Evolutionary conservation across 1,140 invertebrate genomes (phyloP).

Genomic region (Brachionus sp.): DNA sequence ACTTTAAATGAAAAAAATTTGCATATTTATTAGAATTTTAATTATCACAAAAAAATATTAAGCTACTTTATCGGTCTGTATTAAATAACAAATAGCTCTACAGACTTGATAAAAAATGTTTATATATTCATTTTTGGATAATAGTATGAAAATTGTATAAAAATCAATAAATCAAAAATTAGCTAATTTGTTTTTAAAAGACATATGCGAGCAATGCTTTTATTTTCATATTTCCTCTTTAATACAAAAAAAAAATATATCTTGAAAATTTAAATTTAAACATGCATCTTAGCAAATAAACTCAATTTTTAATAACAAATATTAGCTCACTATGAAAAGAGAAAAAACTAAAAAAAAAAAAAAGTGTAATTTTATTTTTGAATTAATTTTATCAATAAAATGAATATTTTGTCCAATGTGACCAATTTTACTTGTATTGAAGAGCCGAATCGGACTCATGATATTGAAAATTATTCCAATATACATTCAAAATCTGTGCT

Average conservation of each 20-base stretch:
- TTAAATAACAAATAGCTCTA: not conserved
- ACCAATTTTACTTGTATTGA: not conserved
- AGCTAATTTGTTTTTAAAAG: not conserved
- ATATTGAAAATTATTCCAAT: not conserved
- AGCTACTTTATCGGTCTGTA: not conserved
- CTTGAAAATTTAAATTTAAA: not conserved
- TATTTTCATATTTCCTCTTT: not conserved
- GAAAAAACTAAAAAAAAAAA: not conserved
- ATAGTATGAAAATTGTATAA: not conserved
- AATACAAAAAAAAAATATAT: not conserved
- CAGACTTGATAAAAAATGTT: not conserved
- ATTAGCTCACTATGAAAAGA: not conserved
- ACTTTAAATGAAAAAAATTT: not conserved
- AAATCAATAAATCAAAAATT: not conserved
- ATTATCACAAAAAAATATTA: not conserved
- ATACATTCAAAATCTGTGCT: not conserved
- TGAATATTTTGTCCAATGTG: not conserved
- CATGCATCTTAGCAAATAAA: not conserved
- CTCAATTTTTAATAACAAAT: not conserved
- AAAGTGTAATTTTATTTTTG: not conserved
- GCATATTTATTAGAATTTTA: not conserved
- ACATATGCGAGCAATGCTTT: not conserved
- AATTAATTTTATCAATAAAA: not conserved
- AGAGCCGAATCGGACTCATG: conserved; percentile 1
- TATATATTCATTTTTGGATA: not conserved